These are phyloP conservation scores for Pangasianodon hypophthalmus DNA, from an alignment of 2,113 vertebrate species.

Conservation along the genomic window DNA sequence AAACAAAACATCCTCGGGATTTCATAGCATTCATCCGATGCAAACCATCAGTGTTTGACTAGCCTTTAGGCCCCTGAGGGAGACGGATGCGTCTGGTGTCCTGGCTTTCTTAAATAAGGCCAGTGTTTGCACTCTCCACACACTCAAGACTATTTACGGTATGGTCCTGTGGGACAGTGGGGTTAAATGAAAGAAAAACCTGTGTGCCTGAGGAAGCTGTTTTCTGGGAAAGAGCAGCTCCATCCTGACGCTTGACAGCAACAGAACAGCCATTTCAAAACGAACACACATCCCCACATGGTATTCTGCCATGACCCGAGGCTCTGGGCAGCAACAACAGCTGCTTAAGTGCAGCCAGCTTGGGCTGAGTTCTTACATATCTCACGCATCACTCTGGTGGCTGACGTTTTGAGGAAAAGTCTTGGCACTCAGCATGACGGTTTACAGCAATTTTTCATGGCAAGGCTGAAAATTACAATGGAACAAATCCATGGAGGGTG, in stretches of 20 bases:
- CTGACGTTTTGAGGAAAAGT: conserved; percentile 42
- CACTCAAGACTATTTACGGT: conserved; percentile 42
- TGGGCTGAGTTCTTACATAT: conserved; percentile 44
- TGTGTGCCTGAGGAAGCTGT: not conserved
- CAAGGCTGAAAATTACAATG: conserved; percentile 42
- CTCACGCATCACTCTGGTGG: conserved; percentile 42
- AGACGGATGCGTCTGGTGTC: conserved; percentile 27
- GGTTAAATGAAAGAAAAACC: conserved; percentile 48
- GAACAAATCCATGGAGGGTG: conserved; percentile 27
- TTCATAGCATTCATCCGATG: not conserved
- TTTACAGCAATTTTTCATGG: conserved; percentile 27
- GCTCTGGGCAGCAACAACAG: conserved; percentile 56
- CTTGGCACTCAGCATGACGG: not conserved
- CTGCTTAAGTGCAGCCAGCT: conserved; percentile 47
- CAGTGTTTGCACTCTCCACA: conserved; percentile 43
- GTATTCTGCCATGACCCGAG: conserved; percentile 49
- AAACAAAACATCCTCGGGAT: conserved; percentile 16
- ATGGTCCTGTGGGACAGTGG: conserved; percentile 31
- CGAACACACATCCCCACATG: conserved; percentile 58
- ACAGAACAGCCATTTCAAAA: conserved; percentile 57
- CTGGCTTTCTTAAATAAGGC: conserved; percentile 36
- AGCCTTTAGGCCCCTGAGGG: conserved; percentile 24
- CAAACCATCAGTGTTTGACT: conserved; percentile 34
- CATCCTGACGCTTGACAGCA: conserved; percentile 43
- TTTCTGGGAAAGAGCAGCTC: conserved; percentile 53